A percentile compares a stretch with the other conserved stretches of the same genome.
Evolutionary conservation across 2,113 vertebrate genomes (phyloP).

Genomic region (Caloenas nicobarica): DNA sequence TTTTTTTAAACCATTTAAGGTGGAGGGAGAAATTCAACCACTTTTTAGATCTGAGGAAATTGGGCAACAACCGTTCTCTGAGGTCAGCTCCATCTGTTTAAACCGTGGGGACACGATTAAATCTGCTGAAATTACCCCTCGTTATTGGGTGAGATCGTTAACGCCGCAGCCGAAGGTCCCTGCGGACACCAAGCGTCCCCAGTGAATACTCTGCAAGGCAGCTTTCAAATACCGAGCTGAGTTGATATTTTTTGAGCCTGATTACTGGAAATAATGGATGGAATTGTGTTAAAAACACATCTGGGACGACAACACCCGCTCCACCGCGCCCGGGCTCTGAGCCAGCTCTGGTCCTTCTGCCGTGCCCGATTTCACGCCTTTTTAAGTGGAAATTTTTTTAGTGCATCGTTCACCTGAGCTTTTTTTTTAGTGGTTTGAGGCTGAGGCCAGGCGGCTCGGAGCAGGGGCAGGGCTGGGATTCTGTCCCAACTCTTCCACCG

Average conservation of each 20-base stretch:
- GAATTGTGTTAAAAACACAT: no score
- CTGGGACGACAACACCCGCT: not conserved
- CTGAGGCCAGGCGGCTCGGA: not conserved
- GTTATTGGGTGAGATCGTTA: not conserved
- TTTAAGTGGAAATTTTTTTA: not conserved
- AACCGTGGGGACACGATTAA: no score
- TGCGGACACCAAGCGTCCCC: not conserved
- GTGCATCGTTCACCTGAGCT: not conserved
- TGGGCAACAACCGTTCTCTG: not conserved
- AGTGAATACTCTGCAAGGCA: slow-evolving; percentile 18
- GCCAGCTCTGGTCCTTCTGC: not conserved
- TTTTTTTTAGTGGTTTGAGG: not conserved
- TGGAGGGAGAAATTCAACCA: not conserved
- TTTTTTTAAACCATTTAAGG: not conserved
- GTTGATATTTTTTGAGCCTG: not conserved
- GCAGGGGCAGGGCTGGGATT: not conserved
- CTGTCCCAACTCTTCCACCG: accelerated
- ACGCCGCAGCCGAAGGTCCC: not conserved
- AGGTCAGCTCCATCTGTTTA: not conserved
- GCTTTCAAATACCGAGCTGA: not conserved
- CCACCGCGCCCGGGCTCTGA: not conserved
- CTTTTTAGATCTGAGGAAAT: not conserved
- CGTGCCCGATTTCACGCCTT: not conserved
- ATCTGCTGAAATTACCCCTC: no score
- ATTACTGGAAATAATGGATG: not conserved